phyloP scores from a whole-genome alignment of 2,797 vertebrate species.

The Buphagus erythrorhynchus region DNA sequence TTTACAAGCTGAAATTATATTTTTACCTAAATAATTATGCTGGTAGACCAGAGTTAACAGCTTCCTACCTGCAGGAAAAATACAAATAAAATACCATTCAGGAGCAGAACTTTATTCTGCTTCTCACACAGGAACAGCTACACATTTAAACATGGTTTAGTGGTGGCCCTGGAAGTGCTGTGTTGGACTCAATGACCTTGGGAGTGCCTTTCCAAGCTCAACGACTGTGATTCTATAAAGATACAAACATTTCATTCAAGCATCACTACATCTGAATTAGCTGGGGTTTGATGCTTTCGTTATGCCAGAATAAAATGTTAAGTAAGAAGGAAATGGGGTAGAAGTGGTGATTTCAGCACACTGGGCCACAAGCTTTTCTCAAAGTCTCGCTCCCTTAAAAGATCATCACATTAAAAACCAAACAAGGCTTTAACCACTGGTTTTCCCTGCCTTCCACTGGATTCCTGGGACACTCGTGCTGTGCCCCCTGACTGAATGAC shows the following conservation, averaged over 20 bases:
- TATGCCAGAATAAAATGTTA: background rate
- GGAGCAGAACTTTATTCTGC: background rate
- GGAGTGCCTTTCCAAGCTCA: background rate
- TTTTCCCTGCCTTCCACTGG: too few relatives aligned
- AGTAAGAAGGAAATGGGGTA: background rate
- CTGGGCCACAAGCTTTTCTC: accelerated
- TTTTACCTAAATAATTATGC: background rate
- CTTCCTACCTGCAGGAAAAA: background rate
- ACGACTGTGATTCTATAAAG: background rate
- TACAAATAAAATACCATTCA: background rate
- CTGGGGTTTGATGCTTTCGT: background rate
- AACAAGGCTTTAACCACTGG: background rate
- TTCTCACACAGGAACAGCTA: background rate
- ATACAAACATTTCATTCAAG: background rate
- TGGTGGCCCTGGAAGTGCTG: background rate
- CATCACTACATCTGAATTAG: background rate
- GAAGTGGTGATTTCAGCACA: background rate
- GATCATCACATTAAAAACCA: background rate
- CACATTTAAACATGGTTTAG: background rate
- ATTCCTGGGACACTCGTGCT: accelerated
- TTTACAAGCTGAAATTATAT: background rate
- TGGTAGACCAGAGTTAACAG: background rate
- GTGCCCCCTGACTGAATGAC: accelerated
- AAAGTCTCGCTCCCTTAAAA: background rate
- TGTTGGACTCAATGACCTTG: accelerated